A percentile compares a stretch with the other conserved stretches of the same genome.
phyloP scores from a whole-genome alignment of 2,888 invertebrate species.

The Abrostola tripartita region DNA sequence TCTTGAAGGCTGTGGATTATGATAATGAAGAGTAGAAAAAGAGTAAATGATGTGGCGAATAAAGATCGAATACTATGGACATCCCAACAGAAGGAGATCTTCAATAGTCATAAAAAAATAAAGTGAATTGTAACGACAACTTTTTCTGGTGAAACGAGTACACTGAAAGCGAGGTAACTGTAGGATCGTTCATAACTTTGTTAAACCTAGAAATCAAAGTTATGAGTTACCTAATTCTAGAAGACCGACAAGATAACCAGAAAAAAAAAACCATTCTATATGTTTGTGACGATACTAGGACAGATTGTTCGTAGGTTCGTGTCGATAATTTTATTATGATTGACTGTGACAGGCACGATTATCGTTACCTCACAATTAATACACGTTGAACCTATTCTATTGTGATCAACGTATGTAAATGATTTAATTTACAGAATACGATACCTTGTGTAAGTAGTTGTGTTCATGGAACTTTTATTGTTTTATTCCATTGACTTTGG shows the following conservation, averaged over 20 bases:
- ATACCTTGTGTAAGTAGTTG: not conserved
- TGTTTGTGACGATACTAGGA: not conserved
- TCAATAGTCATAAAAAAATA: no score
- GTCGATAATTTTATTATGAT: slow-evolving; percentile 38
- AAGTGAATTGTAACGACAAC: no score
- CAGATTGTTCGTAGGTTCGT: slow-evolving; percentile 27
- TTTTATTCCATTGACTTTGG: no score
- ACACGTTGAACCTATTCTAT: slow-evolving; percentile 26
- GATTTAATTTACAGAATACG: slow-evolving; percentile 10
- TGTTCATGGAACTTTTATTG: not conserved
- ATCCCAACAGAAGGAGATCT: no score
- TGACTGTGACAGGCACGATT: slow-evolving; percentile 19
- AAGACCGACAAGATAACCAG: not conserved
- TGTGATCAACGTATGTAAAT: slow-evolving; percentile 15
- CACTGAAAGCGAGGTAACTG: no score
- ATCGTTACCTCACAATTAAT: slow-evolving; percentile 18
- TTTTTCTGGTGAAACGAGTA: no score
- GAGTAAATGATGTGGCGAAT: no score
- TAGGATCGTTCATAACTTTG: no score
- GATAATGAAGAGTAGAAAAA: no score
- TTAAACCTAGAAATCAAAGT: no score
- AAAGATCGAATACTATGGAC: no score
- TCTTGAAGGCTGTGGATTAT: no score
- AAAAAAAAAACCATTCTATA: not conserved
- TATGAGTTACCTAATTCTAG: not conserved